phyloP scores from a whole-genome alignment of 2,888 invertebrate genomes.

The Boloria selene region DNA sequence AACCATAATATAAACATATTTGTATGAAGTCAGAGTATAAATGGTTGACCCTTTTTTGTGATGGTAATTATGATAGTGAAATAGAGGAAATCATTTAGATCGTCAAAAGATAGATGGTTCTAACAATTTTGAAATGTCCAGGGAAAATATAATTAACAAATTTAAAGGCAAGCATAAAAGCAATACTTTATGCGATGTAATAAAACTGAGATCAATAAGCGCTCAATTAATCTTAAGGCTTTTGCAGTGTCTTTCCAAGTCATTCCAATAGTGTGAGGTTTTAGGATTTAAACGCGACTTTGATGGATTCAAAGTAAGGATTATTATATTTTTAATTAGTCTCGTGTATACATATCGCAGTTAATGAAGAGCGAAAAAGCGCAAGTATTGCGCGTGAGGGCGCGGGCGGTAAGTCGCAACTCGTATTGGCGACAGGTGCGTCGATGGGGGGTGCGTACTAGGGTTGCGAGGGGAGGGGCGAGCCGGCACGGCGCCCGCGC shows the following conservation, averaged over 20 bases:
- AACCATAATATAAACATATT: neutral
- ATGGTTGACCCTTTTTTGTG: slow-evolving; percentile 12
- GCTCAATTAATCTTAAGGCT: slow-evolving; percentile 6
- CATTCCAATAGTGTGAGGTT: slow-evolving; percentile 38
- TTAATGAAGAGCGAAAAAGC: slow-evolving; percentile 50
- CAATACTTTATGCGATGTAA: neutral
- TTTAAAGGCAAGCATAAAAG: neutral
- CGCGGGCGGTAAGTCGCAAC: slow-evolving; percentile 15
- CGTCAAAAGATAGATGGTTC: slow-evolving; percentile 15
- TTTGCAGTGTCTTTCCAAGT: slow-evolving; percentile 27
- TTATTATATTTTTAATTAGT: slow-evolving; percentile 53
- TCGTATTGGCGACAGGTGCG: slow-evolving; percentile 46
- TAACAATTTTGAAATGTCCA: slow-evolving; percentile 4
- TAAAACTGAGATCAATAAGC: neutral
- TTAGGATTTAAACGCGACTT: slow-evolving; percentile 46
- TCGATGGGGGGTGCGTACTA: slow-evolving; percentile 52
- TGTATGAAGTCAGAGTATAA: neutral
- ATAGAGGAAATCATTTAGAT: slow-evolving; percentile 13
- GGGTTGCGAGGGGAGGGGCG: slow-evolving; percentile 48
- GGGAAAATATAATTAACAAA: neutral
- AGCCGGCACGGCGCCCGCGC: slow-evolving; percentile 70
- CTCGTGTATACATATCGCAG: slow-evolving; percentile 52
- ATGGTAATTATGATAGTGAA: slow-evolving; percentile 21
- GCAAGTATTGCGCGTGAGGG: slow-evolving; percentile 26
- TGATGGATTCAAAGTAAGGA: slow-evolving; percentile 57